These are phyloP conservation scores for Arremon brunneinucha DNA, from an alignment of 2,797 vertebrate genomes.

Conservation along the genomic window DNA sequence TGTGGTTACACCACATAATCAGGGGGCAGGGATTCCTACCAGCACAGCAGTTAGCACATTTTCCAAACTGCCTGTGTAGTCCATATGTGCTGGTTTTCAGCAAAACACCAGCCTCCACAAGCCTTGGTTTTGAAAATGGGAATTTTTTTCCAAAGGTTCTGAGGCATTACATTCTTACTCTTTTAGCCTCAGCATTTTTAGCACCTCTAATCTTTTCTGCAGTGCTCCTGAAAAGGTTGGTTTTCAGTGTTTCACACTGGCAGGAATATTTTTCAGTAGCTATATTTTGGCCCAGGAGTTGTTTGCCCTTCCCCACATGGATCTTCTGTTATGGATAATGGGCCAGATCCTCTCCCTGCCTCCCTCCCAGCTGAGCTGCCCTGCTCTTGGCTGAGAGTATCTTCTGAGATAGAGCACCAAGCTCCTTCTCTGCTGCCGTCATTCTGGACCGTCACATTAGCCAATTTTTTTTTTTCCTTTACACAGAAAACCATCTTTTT, in stretches of 20 bases:
- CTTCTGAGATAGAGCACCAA: background rate
- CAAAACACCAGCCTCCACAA: background rate
- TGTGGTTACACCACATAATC: background rate
- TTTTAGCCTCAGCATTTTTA: background rate
- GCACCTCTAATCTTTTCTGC: background rate
- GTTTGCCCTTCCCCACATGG: background rate
- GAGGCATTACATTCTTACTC: background rate
- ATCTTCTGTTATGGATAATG: background rate
- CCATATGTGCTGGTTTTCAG: background rate
- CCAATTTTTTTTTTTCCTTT: background rate
- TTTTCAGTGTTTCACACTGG: background rate
- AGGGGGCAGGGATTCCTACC: background rate
- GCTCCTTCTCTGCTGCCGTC: background rate
- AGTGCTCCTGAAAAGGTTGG: background rate
- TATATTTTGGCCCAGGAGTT: background rate
- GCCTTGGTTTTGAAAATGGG: background rate
- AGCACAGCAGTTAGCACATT: background rate
- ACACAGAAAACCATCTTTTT: background rate
- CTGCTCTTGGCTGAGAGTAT: background rate
- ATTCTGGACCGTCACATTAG: background rate
- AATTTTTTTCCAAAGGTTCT: background rate
- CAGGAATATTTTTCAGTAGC: background rate
- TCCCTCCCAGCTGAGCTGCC: rapidly evolving
- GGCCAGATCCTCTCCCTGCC: background rate
- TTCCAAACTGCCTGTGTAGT: background rate